Percentiles rank a stretch among this genome's conserved stretches.
phyloP scores from a whole-genome alignment of 2,888 invertebrate species.

The Patella caerulea region DNA sequence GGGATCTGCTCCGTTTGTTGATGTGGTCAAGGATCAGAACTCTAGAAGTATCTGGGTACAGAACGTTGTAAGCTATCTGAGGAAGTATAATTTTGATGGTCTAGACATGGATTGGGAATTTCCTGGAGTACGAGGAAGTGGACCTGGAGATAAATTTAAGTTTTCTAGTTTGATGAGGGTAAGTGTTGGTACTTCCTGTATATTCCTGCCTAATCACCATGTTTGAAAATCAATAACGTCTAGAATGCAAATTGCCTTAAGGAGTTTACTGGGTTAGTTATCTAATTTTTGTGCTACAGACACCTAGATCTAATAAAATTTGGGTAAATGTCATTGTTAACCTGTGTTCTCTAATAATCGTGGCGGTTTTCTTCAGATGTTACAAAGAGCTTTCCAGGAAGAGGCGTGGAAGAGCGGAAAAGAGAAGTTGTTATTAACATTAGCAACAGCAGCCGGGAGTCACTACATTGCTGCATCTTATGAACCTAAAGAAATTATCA shows the following conservation, averaged over 20 bases:
- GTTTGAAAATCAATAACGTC: too few relatives aligned
- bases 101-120: constrained; percentile 95
- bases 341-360: too few relatives aligned
- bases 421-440: constrained; percentile 48
- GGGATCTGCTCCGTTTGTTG: constrained; percentile 57
- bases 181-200: constrained; percentile 5
- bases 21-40: constrained; percentile 11
- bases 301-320: too few relatives aligned
- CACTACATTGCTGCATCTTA: not conserved
- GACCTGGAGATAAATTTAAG: constrained; percentile 54
- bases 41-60: constrained; percentile 19
- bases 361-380: constrained; percentile 35
- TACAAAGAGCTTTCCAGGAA: constrained; percentile 47
- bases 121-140: constrained; percentile 74
- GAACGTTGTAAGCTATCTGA: constrained; percentile 35
- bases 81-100: constrained; percentile 81
- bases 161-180: constrained; percentile 55
- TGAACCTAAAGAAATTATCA: not conserved
- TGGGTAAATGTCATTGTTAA: too few relatives aligned
- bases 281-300: too few relatives aligned
- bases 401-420: constrained; percentile 44
- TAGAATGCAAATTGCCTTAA: too few relatives aligned
- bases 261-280: too few relatives aligned
- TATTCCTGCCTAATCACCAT: too few relatives aligned
- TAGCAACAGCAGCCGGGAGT: constrained; percentile 40